These are phyloP conservation scores for Adelphocoris suturalis DNA, from an alignment of 2,888 invertebrate species.

Conservation along the genomic window DNA sequence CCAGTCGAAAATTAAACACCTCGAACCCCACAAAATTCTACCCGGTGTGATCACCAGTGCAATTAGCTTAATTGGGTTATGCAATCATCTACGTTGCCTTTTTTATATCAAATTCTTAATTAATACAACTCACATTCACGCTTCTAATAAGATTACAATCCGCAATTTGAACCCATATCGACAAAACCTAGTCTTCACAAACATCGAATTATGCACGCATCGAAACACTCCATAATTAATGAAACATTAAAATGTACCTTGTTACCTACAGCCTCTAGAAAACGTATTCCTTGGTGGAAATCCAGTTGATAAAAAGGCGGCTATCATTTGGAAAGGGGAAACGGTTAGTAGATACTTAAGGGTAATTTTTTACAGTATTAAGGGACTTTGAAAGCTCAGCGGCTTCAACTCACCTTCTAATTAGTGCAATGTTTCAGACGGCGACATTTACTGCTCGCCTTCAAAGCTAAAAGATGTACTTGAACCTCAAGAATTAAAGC, in stretches of 20 bases:
- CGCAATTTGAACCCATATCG: neutral
- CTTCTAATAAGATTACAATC: neutral
- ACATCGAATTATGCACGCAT: neutral
- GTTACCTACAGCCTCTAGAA: too few relatives aligned
- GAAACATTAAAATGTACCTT: neutral
- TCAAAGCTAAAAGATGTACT: conserved; percentile 43
- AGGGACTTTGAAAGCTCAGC: neutral
- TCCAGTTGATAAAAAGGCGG: too few relatives aligned
- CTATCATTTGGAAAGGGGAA: too few relatives aligned
- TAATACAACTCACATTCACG: neutral
- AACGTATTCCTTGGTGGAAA: too few relatives aligned
- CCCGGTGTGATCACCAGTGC: too few relatives aligned
- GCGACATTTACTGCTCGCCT: conserved; percentile 33
- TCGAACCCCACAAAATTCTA: too few relatives aligned
- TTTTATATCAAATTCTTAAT: neutral
- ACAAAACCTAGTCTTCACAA: neutral
- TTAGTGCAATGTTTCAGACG: conserved; percentile 49
- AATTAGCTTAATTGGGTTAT: neutral
- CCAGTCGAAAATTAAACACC: too few relatives aligned
- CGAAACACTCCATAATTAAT: neutral
- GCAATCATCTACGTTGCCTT: neutral
- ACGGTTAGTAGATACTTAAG: too few relatives aligned
- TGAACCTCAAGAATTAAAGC: conserved; percentile 18
- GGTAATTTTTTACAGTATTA: neutral
- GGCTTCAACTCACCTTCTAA: conserved; percentile 13